Conservation (phyloP, 2,113 vertebrate species). For the Orycteropus afer region DNA sequence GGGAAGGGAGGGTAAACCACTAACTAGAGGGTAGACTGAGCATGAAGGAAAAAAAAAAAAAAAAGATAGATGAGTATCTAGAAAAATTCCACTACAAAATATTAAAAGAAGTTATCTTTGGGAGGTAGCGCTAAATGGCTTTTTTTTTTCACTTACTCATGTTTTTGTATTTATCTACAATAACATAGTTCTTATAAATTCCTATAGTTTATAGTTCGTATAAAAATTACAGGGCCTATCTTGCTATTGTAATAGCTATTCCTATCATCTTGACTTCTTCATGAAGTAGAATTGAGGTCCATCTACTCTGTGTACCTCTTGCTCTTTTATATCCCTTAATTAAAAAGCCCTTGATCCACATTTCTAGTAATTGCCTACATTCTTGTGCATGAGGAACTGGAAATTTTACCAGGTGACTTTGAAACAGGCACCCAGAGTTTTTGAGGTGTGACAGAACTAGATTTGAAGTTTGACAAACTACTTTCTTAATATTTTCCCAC, state of each 20-base stretch:
- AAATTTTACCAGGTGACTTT: conserved; percentile 36
- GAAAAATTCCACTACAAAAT: conserved; percentile 35
- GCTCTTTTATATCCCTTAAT: conserved; percentile 10
- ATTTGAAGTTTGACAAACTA: conserved; percentile 52
- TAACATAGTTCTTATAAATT: conserved; percentile 33
- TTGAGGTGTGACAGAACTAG: background rate
- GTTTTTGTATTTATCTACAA: conserved; percentile 36
- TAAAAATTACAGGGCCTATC: background rate
- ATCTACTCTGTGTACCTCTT: background rate
- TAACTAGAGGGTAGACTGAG: too few relatives aligned
- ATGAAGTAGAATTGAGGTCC: conserved; percentile 1
- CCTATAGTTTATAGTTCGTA: background rate
- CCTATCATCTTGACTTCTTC: background rate
- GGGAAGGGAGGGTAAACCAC: too few relatives aligned
- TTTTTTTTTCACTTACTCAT: conserved; percentile 29
- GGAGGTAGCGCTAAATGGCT: conserved; percentile 18
- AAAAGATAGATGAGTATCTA: conserved; percentile 24
- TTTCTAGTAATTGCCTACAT: conserved; percentile 7
- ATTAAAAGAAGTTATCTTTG: conserved; percentile 43
- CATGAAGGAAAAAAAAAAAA: too few relatives aligned
- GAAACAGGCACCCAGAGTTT: conserved; percentile 45
- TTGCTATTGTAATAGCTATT: background rate
- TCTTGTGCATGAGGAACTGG: background rate
- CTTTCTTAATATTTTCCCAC: conserved; percentile 39
- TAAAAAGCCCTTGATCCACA: conserved; percentile 14